These are phyloP conservation scores for Oscheius myriophilus DNA, from an alignment of 2,888 invertebrate genomes.

Conservation along the genomic window DNA sequence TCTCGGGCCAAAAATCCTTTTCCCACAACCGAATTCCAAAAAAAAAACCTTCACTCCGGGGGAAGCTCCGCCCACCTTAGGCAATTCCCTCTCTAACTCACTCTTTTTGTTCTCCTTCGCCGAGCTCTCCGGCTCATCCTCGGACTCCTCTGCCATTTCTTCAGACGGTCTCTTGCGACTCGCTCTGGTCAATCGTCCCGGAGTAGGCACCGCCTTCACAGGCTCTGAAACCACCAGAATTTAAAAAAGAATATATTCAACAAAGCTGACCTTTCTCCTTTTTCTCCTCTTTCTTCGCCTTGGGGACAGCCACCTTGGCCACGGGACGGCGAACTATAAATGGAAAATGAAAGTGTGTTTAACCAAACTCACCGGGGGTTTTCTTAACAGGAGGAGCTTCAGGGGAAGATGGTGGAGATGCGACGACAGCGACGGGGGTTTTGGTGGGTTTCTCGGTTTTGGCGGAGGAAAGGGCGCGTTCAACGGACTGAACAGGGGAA, in stretches of 20 bases:
- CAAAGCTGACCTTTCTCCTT: conserved; percentile 8
- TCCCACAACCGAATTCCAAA: no score
- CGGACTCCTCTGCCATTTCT: conserved; percentile 7
- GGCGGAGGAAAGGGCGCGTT: no score
- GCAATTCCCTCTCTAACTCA: neutral
- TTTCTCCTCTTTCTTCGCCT: conserved; percentile 13
- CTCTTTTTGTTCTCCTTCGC: neutral
- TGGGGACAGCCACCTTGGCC: neutral
- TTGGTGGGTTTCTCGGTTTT: no score
- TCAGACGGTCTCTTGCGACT: conserved; percentile 2
- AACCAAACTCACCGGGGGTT: neutral
- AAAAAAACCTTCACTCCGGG: no score
- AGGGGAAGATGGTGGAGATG: neutral
- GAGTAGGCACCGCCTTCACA: neutral
- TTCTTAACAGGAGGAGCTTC: conserved; percentile 17
- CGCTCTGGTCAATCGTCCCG: conserved; percentile 3
- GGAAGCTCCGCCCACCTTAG: no score
- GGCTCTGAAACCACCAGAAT: no score
- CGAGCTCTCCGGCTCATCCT: neutral
- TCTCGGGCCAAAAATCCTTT: no score
- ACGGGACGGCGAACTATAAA: no score
- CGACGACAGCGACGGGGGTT: no score
- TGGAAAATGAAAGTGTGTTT: no score
- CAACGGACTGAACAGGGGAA: no score
- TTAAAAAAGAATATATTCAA: no score